phyloP scores from a whole-genome alignment of 2,113 vertebrate species.

The Lota lota region DNA sequence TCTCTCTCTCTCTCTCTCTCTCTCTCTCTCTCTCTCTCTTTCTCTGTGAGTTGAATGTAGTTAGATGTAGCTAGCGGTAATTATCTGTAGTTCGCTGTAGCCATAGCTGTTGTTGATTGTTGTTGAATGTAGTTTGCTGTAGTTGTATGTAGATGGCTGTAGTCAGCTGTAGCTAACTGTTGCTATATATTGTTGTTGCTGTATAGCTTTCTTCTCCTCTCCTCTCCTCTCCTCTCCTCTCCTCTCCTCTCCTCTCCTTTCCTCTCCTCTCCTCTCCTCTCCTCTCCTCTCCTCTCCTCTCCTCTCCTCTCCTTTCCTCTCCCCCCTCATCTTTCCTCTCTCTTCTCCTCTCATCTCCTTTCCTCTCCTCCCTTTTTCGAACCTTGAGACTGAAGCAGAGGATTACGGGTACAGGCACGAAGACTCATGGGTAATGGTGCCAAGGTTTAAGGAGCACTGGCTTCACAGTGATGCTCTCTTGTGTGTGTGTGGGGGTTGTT shows the following conservation, averaged over 20 bases:
- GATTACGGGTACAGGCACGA: constrained; percentile 27
- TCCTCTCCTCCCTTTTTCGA: not conserved
- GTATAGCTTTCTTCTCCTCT: not conserved
- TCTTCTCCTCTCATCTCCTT: not conserved
- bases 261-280: not conserved
- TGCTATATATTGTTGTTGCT: too few relatives aligned
- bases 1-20: too few relatives aligned
- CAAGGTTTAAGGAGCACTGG: constrained; percentile 15
- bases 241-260: not conserved
- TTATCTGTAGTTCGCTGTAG: too few relatives aligned
- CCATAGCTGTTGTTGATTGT: too few relatives aligned
- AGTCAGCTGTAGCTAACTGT: too few relatives aligned
- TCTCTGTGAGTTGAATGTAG: too few relatives aligned
- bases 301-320: not conserved
- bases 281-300: not conserved
- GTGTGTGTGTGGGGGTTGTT: not conserved
- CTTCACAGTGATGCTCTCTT: constrained; percentile 1
- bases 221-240: not conserved
- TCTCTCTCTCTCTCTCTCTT: too few relatives aligned
- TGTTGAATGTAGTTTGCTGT: too few relatives aligned
- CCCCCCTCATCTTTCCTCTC: not conserved
- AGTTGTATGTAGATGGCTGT: too few relatives aligned
- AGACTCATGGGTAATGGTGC: constrained; percentile 21
- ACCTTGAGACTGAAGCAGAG: constrained; percentile 13
- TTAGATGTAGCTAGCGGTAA: too few relatives aligned